Base-by-base conservation (phyloP, 2,888 invertebrate species). In the Meiosimyza platycephala region DNA sequence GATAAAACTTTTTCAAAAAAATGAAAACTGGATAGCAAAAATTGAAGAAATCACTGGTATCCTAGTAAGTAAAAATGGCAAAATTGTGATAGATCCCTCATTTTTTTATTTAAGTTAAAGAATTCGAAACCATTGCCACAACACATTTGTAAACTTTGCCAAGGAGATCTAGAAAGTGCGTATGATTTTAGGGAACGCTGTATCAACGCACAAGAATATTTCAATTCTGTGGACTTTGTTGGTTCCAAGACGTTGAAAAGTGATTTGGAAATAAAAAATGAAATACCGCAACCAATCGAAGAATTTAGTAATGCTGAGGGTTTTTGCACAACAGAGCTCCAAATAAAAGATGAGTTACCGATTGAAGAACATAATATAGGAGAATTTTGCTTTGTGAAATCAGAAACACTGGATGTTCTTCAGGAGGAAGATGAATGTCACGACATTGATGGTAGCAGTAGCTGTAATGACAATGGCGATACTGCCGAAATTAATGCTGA, bases 151-250 rank as follows among this genome's bases (percentile, higher is more conserved):
- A 40, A 40, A 9, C 6, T 40, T 40, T 40, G 40, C 40, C 71
- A 77, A 22, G 52, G 65, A 28, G 80, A 82, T 59, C 69, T 81
- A 3, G 13, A 71, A 3, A 71, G 71, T 62, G 82, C 82, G 68
- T 75, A 76, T 13, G 71, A 75, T 13, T 81, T 81, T 63, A 83
- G 80, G 0, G 73, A 74, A 6, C 83, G 78, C 12, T 82, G 82
- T 47, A 64, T 81, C 9, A 15, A n/a, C 76, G 65, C 12, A 79
- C 81, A 82, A 22, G 77, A 79, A 16, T 73, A 73, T 59, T 80
- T 81, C 62, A 28, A 51, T 28, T 6, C 13, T 13, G 28, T 18
- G 18, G 22, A 15, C 7, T 54, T 59, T 12, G 48, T 47, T 33
- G 50, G 15, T n/a, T 12, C 6, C 15, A 50, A 18, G 0, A 55